These are phyloP conservation scores for Diachrysia chrysitis DNA, from an alignment of 2,888 invertebrate genomes.

Conservation along the genomic window DNA sequence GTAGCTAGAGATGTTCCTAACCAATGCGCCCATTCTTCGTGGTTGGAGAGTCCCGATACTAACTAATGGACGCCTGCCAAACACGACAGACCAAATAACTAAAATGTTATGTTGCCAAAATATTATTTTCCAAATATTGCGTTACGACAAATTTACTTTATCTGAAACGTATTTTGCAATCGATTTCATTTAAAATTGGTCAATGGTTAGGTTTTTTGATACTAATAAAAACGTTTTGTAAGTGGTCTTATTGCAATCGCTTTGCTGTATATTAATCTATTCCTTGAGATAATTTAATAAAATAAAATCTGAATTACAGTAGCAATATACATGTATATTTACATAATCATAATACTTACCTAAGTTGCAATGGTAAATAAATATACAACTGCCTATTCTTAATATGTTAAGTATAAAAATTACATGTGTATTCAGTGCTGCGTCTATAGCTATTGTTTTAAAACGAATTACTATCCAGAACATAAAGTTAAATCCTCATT, in stretches of 20 bases:
- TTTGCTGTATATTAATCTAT: conserved; percentile 15
- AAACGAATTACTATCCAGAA: conserved; percentile 75
- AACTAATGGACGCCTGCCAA: conserved; percentile 79
- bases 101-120: conserved; percentile 71
- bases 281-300: conserved; percentile 29
- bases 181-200: conserved; percentile 23
- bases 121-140: conserved; percentile 44
- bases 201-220: conserved; percentile 31
- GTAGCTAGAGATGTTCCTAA: conserved; percentile 24
- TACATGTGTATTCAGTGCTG: conserved; percentile 59
- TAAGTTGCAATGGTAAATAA: conserved; percentile 21
- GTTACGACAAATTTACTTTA: conserved; percentile 34
- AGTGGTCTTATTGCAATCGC: conserved; percentile 15
- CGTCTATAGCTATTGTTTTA: conserved; percentile 70
- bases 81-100: conserved; percentile 65
- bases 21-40: conserved; percentile 22
- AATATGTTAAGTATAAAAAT: conserved; percentile 41
- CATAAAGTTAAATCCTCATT: conserved; percentile 80
- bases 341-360: conserved; percentile 38
- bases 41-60: conserved; percentile 57
- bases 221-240: conserved; percentile 29
- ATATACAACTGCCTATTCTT: conserved; percentile 42
- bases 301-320: conserved; percentile 29
- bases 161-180: conserved; percentile 28
- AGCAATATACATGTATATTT: conserved; percentile 37